Conservation (phyloP, 2,888 invertebrate species). For the Andricus curvator region DNA sequence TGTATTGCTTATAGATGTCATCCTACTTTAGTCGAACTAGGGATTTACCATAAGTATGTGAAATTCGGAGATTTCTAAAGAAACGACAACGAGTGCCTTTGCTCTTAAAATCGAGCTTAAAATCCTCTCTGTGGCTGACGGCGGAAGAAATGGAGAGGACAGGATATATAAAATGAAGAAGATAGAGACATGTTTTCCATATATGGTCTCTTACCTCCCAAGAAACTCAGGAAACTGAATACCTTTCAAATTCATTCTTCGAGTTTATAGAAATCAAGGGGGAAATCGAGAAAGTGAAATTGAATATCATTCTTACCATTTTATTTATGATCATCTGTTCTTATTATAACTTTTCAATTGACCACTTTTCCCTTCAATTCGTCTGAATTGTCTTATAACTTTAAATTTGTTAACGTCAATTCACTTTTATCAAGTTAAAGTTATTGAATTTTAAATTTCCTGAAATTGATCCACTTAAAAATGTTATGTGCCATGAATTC, state of each 20-base stretch:
- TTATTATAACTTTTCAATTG: neutral
- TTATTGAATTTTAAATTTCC: too few species aligned
- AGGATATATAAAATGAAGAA: constrained; percentile 19
- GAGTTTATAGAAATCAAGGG: neutral
- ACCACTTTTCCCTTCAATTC: too few species aligned
- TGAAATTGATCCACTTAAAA: too few species aligned
- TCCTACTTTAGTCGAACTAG: constrained; percentile 1
- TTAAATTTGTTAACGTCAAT: too few species aligned
- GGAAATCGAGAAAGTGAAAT: neutral
- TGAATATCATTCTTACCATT: neutral
- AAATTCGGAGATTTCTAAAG: constrained; percentile 52
- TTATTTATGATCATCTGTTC: neutral
- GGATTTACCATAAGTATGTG: constrained; percentile 55
- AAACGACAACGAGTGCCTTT: constrained; percentile 41
- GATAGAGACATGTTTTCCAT: neutral
- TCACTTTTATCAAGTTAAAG: too few species aligned
- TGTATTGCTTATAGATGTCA: neutral
- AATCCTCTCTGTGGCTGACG: constrained; percentile 11
- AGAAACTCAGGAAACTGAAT: neutral
- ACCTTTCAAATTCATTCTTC: constrained; percentile 6
- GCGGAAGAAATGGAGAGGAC: constrained; percentile 11
- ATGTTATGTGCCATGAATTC: too few species aligned
- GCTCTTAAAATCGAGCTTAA: constrained; percentile 31
- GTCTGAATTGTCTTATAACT: too few species aligned
- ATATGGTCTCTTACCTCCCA: neutral